A percentile compares a stretch with the other conserved stretches of the same genome.
Evolutionary conservation across 1,140 invertebrate species (phyloP).

Genomic region (Pygmarrhopalites habei): DNA sequence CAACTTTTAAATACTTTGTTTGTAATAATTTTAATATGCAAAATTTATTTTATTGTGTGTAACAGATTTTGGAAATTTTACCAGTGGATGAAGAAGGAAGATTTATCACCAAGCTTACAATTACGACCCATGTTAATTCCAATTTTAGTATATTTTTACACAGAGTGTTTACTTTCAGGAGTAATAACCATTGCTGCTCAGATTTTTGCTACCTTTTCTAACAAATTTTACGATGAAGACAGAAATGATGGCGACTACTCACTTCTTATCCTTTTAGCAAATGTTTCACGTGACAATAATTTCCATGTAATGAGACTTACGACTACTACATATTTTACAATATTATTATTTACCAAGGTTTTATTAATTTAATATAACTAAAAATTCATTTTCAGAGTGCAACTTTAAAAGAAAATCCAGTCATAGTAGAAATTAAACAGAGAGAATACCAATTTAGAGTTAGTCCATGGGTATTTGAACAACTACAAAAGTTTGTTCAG

Average conservation of each 20-base stretch:
- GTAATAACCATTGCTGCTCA: not conserved
- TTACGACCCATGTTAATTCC: conserved; percentile 9
- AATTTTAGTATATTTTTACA: conserved; percentile 10
- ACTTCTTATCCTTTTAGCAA: not conserved
- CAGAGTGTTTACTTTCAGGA: not conserved
- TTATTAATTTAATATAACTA: not conserved
- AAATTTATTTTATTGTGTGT: not conserved
- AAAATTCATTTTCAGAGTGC: not conserved
- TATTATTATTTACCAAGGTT: not conserved
- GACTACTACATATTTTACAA: not conserved
- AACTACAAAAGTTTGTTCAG: conserved; percentile 4
- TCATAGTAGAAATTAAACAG: not conserved
- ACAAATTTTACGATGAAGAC: conserved; percentile 4
- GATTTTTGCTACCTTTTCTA: not conserved
- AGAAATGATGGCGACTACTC: not conserved
- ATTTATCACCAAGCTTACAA: not conserved
- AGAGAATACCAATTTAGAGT: not conserved
- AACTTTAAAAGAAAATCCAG: conserved; percentile 4
- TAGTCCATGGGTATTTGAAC: conserved; percentile 5
- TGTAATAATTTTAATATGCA: not conserved
- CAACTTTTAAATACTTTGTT: too few relatives aligned
- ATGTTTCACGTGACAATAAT: not conserved
- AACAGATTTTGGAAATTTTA: conserved; percentile 16
- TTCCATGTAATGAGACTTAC: conserved; percentile 5
- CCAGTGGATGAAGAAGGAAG: not conserved